Percentiles rank a stretch among this genome's conserved stretches.
Evolutionary conservation across 1,140 invertebrate species (phyloP).

Genomic region (Nilaparvata lugens): DNA sequence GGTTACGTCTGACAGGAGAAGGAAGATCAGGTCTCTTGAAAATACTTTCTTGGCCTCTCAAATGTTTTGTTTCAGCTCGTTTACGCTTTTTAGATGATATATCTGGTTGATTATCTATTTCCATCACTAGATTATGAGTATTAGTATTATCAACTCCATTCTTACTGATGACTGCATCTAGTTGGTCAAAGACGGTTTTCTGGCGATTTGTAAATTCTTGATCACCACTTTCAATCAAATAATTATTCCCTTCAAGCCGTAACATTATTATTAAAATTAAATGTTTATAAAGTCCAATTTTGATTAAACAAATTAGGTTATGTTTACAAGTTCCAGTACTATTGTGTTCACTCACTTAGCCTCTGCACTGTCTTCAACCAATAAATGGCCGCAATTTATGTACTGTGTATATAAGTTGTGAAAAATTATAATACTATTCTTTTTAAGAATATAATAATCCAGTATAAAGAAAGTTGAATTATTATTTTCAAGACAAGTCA

Average conservation of each 20-base stretch:
- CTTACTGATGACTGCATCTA: conserved; percentile 10
- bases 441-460: too few species aligned
- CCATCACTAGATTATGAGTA: background rate
- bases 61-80: conserved; percentile 41
- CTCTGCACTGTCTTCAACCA: too few species aligned
- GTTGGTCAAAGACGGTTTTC: conserved; percentile 19
- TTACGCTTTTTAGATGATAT: conserved; percentile 9
- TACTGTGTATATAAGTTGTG: too few species aligned
- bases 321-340: too few species aligned
- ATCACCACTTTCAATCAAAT: conserved; percentile 6
- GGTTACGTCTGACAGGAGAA: conserved; percentile 31
- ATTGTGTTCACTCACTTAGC: too few species aligned
- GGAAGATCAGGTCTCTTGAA: conserved; percentile 59
- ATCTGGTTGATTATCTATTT: background rate
- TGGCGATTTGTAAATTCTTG: conserved; percentile 18
- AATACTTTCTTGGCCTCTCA: conserved; percentile 63
- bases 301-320: too few species aligned
- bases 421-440: too few species aligned
- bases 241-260: background rate
- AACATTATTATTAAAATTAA: background rate
- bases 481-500: too few species aligned
- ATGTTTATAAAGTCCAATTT: too few species aligned
- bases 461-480: too few species aligned
- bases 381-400: too few species aligned
- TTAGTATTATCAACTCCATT: background rate